These are phyloP conservation scores for Cynocephalus volans DNA, from an alignment of 2,113 vertebrate species.

Conservation along the genomic window DNA sequence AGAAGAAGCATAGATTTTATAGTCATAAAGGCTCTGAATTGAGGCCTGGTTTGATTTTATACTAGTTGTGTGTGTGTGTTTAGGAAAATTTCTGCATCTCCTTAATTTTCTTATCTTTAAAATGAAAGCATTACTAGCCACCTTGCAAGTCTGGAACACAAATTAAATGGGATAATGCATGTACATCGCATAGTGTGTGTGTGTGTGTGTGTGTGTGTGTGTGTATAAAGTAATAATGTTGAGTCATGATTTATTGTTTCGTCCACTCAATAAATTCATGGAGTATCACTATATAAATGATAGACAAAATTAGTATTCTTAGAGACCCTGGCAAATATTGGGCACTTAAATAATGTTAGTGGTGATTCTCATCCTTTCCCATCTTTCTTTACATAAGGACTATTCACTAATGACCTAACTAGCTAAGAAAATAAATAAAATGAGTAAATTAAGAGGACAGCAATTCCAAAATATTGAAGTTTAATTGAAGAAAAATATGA, in stretches of 20 bases:
- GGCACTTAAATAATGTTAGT: background rate
- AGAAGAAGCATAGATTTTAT: background rate
- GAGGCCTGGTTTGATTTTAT: background rate
- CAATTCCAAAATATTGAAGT: conserved; percentile 16
- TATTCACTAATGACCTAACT: background rate
- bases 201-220: too few species aligned
- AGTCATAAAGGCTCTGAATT: background rate
- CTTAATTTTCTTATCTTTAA: conserved; percentile 11
- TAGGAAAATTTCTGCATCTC: background rate
- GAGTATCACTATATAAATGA: background rate
- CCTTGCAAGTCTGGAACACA: background rate
- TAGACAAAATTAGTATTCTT: background rate
- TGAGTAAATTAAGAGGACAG: background rate
- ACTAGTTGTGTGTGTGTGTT: background rate
- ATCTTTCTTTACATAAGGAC: background rate
- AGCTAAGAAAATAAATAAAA: background rate
- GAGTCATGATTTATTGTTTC: conserved; percentile 28
- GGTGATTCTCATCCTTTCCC: background rate
- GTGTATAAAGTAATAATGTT: background rate
- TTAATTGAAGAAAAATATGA: conserved; percentile 3
- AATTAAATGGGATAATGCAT: background rate
- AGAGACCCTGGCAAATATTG: background rate
- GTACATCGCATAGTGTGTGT: background rate
- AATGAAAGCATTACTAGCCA: background rate
- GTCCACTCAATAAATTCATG: background rate